A percentile compares a stretch with the other conserved stretches of the same genome.
phyloP scores from a whole-genome alignment of 2,797 vertebrate genomes.

The Thalassophryne amazonica region DNA sequence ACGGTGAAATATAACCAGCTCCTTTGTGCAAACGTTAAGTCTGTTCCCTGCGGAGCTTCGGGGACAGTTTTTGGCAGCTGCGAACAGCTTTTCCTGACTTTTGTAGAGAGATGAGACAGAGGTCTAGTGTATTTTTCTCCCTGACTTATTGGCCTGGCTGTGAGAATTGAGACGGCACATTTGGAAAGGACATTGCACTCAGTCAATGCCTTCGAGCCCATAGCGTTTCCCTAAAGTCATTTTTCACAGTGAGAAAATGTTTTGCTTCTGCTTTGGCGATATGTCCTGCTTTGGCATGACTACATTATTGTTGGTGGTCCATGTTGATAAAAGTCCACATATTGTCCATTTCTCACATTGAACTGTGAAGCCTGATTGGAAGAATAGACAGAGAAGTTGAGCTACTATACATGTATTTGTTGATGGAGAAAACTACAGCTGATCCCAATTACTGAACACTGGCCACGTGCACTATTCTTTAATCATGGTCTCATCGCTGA shows the following conservation, averaged over 20 bases:
- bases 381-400: too few relatives aligned
- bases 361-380: too few relatives aligned
- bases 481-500: too few relatives aligned
- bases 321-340: too few relatives aligned
- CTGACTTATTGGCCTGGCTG: slow-evolving; percentile 40
- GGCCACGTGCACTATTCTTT: too few relatives aligned
- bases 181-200: slow-evolving; percentile 14
- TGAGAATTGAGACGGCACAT: slow-evolving; percentile 19
- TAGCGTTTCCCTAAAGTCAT: slow-evolving; percentile 11
- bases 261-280: slow-evolving; percentile 8
- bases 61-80: slow-evolving; percentile 55
- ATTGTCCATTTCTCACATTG: too few relatives aligned
- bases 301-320: too few relatives aligned
- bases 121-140: slow-evolving; percentile 42
- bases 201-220: slow-evolving; percentile 9
- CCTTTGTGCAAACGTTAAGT: slow-evolving; percentile 65
- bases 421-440: too few relatives aligned
- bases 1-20: slow-evolving; percentile 73
- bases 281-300: background rate
- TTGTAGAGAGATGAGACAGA: slow-evolving; percentile 56
- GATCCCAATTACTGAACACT: too few relatives aligned
- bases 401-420: too few relatives aligned
- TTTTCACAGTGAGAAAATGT: slow-evolving; percentile 19
- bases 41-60: slow-evolving; percentile 59
- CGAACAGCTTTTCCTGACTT: slow-evolving; percentile 42